Base-by-base conservation (phyloP, 2,888 invertebrate genomes). In the Melanostoma scalare region DNA sequence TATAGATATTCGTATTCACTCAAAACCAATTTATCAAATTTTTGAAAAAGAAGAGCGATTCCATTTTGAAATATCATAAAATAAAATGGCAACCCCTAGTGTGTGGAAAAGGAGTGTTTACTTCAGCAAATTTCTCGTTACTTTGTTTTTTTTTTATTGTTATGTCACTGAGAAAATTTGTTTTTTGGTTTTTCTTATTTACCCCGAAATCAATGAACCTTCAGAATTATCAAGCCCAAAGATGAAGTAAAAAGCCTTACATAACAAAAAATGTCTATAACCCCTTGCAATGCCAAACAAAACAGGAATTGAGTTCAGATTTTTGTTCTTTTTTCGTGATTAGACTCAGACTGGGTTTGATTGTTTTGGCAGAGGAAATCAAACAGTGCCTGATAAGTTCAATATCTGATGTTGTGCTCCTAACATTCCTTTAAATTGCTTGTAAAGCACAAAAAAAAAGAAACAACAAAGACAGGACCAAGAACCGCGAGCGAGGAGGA, bases 1-100 rank as follows among this genome's bases (percentile, higher is more conserved):
- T 38, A 50, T 36, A 50, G 20, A 36, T 63, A 31, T 50, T 30
- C 48, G 48, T 36, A 36, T 61, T 61, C 46, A 10, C 1, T 73
- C 30, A 20, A 67, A 58, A 73, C 60, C 74, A 68, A 79, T 79
- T 79, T 79, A 68, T 79, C 79, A 79, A 74, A 68, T 46, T 35
- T 33, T 20, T n/a, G 8, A 31, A 31, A 8, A 46, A 1, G 36
- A 36, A 61, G 46, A 42, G 20, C 20, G 20, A 20, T 20, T 20
- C 20, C 20, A 20, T 20, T 20, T 20, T 20, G 20, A 10, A 63
- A 36, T 9, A 8, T 5, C 44, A 61, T 35, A 46, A 46, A 35
- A 61, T 46, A 46, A 46, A 61, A 61, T 46, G 8, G 20, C 50
- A 31, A 5, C 1, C 20, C 9, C 50, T 46, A 46, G 46, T 6